These are phyloP conservation scores for Acanthurus tractus DNA, from an alignment of 2,797 vertebrate genomes.

Conservation along the genomic window DNA sequence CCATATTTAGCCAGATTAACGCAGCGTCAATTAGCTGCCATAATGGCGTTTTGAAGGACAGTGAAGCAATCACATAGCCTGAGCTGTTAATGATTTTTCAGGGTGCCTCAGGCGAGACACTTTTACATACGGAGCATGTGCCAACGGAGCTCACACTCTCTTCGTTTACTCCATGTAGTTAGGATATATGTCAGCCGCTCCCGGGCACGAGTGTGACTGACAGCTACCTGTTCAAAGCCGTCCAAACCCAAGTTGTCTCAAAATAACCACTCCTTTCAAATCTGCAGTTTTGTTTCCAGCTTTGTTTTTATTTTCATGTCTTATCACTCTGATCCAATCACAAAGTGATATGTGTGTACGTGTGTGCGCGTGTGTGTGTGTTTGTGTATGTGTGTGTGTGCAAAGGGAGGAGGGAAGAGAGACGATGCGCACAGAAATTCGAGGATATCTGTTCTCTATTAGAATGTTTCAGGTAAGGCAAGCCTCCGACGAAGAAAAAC, in stretches of 20 bases:
- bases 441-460: constrained; percentile 99
- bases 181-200: constrained; percentile 49
- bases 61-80: constrained; percentile 74
- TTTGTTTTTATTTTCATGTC: constrained; percentile 53
- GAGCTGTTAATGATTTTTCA: constrained; percentile 70
- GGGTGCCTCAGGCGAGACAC: constrained; percentile 53
- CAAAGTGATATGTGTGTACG: constrained; percentile 70
- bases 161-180: constrained; percentile 19
- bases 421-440: constrained; percentile 96
- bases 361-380: constrained; percentile 40
- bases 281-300: constrained; percentile 47
- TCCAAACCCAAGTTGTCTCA: constrained; percentile 81
- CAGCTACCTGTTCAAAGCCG: constrained; percentile 49
- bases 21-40: constrained; percentile 70
- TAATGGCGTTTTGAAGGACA: constrained; percentile 77
- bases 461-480: constrained; percentile 94
- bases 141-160: constrained; percentile 37
- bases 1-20: constrained; percentile 73
- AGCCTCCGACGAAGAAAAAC: constrained; percentile 88
- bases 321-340: constrained; percentile 76
- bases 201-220: constrained; percentile 60
- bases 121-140: constrained; percentile 61
- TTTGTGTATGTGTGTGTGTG: constrained; percentile 55
- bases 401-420: constrained; percentile 67
- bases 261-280: constrained; percentile 69